Evolutionary conservation across 2,113 vertebrate species (phyloP).

Genomic region (Aix galericulata): DNA sequence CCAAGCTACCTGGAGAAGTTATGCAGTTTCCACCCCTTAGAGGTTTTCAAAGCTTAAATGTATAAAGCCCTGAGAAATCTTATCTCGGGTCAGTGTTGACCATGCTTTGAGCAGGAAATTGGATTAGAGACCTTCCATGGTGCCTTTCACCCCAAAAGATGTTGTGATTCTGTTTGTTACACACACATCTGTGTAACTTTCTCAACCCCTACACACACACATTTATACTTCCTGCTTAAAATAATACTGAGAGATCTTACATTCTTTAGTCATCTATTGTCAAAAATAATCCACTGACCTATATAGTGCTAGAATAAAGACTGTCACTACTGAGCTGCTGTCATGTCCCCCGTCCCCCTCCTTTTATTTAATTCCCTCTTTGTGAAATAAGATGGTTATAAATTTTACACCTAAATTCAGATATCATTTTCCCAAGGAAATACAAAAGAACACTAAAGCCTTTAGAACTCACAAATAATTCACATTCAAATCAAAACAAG

Average conservation of each 20-base stretch:
- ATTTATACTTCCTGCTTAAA: not conserved
- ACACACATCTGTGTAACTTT: not conserved
- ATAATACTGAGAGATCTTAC: not conserved
- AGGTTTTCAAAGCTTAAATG: not conserved
- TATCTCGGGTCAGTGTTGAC: not conserved
- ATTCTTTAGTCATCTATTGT: not conserved
- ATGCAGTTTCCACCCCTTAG: not conserved
- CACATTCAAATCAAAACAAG: not conserved
- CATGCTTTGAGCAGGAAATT: not conserved
- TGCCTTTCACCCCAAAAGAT: not conserved
- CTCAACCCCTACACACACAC: rapidly evolving
- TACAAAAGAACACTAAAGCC: not conserved
- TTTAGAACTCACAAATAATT: not conserved
- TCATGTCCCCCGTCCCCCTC: not conserved
- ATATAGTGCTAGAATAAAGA: not conserved
- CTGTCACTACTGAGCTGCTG: not conserved
- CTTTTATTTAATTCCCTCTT: not conserved
- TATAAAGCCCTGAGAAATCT: not conserved
- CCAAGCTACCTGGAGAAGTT: not conserved
- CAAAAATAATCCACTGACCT: slow-evolving; percentile 17
- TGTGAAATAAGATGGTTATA: not conserved
- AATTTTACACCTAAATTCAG: slow-evolving; percentile 2
- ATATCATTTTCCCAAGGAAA: not conserved
- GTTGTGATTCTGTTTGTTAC: not conserved
- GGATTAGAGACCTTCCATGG: not conserved